Conservation (phyloP, 30 jellyfish, hydroid and myxozoan species). For the Hydractinia symbiolongicarpus region DNA sequence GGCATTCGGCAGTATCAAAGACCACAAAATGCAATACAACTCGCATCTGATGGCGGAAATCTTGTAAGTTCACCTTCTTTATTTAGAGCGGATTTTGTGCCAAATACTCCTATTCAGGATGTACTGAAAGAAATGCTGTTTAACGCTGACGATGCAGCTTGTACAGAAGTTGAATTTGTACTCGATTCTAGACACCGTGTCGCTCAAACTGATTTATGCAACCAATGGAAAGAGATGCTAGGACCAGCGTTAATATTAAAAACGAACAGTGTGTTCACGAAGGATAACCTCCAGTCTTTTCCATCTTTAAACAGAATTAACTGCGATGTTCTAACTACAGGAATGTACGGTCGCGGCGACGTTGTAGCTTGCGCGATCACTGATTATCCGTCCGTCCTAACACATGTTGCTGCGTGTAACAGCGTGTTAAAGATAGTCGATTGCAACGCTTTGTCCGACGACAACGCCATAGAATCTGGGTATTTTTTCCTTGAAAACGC, state of each 20-base stretch:
- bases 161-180: conserved; percentile 45
- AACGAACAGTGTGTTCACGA: conserved; percentile 54
- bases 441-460: conserved; percentile 42
- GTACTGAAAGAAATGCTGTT: conserved; percentile 56
- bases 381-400: conserved; percentile 48
- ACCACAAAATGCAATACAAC: neutral
- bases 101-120: conserved; percentile 34
- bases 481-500: conserved; percentile 41
- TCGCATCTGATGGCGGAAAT: conserved; percentile 32
- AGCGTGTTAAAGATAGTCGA: conserved; percentile 48
- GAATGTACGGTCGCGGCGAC: conserved; percentile 70
- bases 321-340: conserved; percentile 46
- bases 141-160: conserved; percentile 87
- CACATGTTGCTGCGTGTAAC: conserved; percentile 16
- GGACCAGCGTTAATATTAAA: conserved; percentile 69
- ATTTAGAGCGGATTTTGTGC: conserved; percentile 41
- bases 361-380: conserved; percentile 64
- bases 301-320: conserved; percentile 55
- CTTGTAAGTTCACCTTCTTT: conserved; percentile 49
- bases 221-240: conserved; percentile 54
- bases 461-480: conserved; percentile 31
- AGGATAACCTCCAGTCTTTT: conserved; percentile 41
- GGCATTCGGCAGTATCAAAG: conserved; percentile 45
- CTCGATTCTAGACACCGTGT: conserved; percentile 40
- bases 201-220: conserved; percentile 26